Evolutionary conservation across 1,140 invertebrate species (phyloP), one percentile per base, ranked within the genome.

Genomic region (Drusus annulatus): DNA sequence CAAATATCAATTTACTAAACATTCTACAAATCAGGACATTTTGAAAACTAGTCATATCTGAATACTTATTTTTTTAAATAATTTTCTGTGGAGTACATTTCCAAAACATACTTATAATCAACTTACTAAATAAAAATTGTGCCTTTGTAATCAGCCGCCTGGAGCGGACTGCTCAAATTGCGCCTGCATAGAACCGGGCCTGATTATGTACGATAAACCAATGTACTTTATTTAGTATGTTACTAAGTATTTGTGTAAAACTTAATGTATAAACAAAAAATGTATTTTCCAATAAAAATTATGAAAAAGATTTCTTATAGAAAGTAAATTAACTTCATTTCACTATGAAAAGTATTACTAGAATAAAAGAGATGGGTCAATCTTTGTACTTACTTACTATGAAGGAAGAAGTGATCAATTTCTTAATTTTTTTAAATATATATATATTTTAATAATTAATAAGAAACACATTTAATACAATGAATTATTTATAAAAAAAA

Each of bases 401-500:
- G 36, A 45, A 10, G 0, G 36, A 45, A 45, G 36, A 45, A 45
- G 36, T 45, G 36, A 45, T 45, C 36, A 13, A 45, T 36, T 36
- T 36, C 31, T 36, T n/a, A n/a, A n/a, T n/a, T n/a, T n/a, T n/a
- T 7, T 7, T 7, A 36, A 36, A 36, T 4, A 15, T 3, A 45
- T 52, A 51, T 10, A 71, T 5, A 51, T 19, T 19, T 19, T 4
- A 51, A 50, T 71, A 21, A 1, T 52, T 36, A 13, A 3, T 51
- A 51, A 65, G 16, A 71, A 71, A n/a, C n/a, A 52, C 13, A 51
- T 23, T 54, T 25, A 60, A 60, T 25, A 25, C 25, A 25, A 60
- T 60, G 3, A 60, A 45, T 65, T 65, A 65, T 71, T 71, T 51
- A 71, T 52, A 71, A 50, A 68, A 45, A 28, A 28, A 36, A 65